Evolutionary conservation across 2,888 invertebrate genomes (phyloP).

Genomic region (Harpagoxenus sublaevis): DNA sequence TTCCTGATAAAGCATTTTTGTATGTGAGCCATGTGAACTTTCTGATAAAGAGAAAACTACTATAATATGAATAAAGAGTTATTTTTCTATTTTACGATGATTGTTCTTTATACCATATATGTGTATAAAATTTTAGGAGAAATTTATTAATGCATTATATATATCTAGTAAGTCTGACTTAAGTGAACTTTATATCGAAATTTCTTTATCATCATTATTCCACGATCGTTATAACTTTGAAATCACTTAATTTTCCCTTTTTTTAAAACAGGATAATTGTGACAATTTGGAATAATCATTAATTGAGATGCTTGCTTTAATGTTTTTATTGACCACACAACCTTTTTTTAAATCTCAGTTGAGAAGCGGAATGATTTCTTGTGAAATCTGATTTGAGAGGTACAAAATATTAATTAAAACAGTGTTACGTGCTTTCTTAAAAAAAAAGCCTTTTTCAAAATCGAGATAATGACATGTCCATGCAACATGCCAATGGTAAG

Average conservation of each 20-base stretch:
- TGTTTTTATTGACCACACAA: conserved; percentile 85
- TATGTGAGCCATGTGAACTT: conserved; percentile 31
- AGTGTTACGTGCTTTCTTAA: not conserved
- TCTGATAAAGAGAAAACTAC: conserved; percentile 45
- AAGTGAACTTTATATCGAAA: not conserved
- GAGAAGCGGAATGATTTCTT: not conserved
- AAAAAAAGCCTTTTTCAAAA: not conserved
- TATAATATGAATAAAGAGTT: conserved; percentile 64
- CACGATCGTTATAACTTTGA: not conserved
- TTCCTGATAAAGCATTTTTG: conserved; percentile 67
- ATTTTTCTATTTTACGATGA: conserved; percentile 68
- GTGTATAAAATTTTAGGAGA: not conserved
- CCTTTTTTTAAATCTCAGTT: conserved; percentile 80
- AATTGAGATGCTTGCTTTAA: conserved; percentile 71
- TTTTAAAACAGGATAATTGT: not conserved
- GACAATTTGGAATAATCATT: conserved; percentile 7
- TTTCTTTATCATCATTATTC: not conserved
- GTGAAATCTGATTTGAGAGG: not conserved
- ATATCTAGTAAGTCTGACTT: not conserved
- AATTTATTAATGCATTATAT: not conserved
- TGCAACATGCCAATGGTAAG: not conserved
- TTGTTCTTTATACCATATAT: not conserved
- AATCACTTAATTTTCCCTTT: not conserved
- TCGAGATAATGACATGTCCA: not conserved
- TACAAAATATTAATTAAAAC: conserved; percentile 55